Evolutionary conservation across 2,113 vertebrate genomes (phyloP).

Genomic region (Chloebia gouldiae): DNA sequence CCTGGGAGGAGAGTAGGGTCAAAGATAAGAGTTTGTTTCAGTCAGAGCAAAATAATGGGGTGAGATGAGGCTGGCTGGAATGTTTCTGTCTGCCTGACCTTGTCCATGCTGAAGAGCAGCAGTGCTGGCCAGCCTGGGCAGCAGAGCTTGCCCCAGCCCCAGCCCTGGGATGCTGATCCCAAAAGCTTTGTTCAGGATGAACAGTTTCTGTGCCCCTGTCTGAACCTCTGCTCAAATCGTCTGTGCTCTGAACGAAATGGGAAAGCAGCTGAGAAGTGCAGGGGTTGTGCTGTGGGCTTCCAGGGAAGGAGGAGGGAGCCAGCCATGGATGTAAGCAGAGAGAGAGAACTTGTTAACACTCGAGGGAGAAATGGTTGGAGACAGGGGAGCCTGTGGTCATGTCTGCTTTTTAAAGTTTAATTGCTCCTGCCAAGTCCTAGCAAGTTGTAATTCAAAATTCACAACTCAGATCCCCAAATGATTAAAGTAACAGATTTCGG

Average conservation of each 20-base stretch:
- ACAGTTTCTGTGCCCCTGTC: background rate
- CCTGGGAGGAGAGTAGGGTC: background rate
- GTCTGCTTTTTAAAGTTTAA: background rate
- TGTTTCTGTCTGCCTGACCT: background rate
- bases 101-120: background rate
- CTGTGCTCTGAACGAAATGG: background rate
- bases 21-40: background rate
- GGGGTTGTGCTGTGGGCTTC: background rate
- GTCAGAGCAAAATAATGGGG: background rate
- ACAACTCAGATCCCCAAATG: background rate
- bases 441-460: background rate
- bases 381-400: background rate
- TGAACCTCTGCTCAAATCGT: background rate
- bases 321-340: background rate
- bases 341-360: background rate
- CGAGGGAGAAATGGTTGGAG: background rate
- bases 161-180: background rate
- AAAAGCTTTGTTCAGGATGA: background rate
- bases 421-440: background rate
- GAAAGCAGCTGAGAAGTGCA: background rate
- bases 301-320: background rate
- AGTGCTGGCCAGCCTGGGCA: background rate
- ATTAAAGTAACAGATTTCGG: background rate
- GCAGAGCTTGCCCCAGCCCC: background rate
- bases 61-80: background rate